Evolutionary conservation across 2,113 vertebrate genomes (phyloP).

Genomic region (Stigmatopora nigra): DNA sequence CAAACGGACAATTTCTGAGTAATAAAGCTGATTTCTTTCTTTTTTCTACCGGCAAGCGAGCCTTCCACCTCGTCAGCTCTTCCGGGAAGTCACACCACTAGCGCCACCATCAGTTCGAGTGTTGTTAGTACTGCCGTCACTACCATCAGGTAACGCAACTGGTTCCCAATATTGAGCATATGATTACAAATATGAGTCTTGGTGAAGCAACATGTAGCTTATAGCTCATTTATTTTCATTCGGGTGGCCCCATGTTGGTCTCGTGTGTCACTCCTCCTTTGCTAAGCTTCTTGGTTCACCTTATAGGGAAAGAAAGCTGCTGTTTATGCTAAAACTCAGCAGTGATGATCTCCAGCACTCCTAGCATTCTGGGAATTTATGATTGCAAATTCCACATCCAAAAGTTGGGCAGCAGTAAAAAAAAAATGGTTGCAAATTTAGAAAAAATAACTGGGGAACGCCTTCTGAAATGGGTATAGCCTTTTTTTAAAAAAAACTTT

Average conservation of each 20-base stretch:
- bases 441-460: no score
- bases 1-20: no score
- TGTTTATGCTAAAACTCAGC: conserved; percentile 23
- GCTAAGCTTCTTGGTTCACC: conserved; percentile 20
- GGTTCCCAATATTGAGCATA: not conserved
- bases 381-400: not conserved
- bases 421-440: not conserved
- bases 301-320: conserved; percentile 19
- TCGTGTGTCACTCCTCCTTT: conserved; percentile 5
- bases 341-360: conserved; percentile 11
- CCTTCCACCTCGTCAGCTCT: conserved; percentile 73
- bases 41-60: conserved; percentile 72
- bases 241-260: conserved; percentile 44
- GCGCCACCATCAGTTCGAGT: conserved; percentile 69
- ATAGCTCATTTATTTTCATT: not conserved
- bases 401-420: not conserved
- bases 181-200: no score
- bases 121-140: conserved; percentile 77
- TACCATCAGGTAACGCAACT: conserved; percentile 78
- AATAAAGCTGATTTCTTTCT: not conserved
- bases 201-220: no score
- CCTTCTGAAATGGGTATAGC: no score
- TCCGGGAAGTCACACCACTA: conserved; percentile 70
- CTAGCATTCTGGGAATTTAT: not conserved
- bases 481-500: no score